phyloP scores from a whole-genome alignment of 2,888 invertebrate species.

The Corbicula japonica region DNA sequence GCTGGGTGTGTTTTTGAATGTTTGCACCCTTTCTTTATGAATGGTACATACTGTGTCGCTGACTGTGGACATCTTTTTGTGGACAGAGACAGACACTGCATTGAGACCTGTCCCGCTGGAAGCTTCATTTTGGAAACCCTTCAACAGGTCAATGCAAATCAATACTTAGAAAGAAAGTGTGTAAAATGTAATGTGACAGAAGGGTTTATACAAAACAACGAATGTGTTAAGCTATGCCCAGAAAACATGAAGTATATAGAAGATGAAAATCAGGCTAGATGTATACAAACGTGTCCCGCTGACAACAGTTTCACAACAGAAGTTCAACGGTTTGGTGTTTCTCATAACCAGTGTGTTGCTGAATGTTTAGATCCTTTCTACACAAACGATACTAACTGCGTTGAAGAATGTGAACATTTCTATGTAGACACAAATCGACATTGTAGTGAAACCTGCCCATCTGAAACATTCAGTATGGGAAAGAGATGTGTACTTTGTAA shows the following conservation, averaged over 20 bases:
- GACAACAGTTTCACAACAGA: background rate
- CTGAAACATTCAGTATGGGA: no score
- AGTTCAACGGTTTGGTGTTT: background rate
- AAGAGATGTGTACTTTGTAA: no score
- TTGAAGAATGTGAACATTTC: no score
- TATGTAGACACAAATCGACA: no score
- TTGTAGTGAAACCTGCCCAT: background rate
- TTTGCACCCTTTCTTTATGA: conserved; percentile 7
- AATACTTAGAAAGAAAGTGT: conserved; percentile 18
- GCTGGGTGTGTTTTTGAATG: conserved; percentile 11
- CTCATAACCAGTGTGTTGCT: no score
- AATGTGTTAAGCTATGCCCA: conserved; percentile 1
- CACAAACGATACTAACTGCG: no score
- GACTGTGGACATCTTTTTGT: conserved; percentile 7
- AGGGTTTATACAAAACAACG: background rate
- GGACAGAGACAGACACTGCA: conserved; percentile 1
- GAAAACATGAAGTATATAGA: background rate
- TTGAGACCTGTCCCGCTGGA: background rate
- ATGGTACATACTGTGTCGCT: conserved; percentile 11
- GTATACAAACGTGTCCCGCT: background rate
- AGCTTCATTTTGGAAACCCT: background rate
- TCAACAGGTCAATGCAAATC: background rate
- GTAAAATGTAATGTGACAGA: background rate
- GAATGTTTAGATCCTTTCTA: no score
- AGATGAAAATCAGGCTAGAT: background rate